Percentiles rank a stretch among this genome's conserved stretches.
These are phyloP conservation scores for Nestor notabilis DNA, from an alignment of 2,113 vertebrate species.

Conservation along the genomic window DNA sequence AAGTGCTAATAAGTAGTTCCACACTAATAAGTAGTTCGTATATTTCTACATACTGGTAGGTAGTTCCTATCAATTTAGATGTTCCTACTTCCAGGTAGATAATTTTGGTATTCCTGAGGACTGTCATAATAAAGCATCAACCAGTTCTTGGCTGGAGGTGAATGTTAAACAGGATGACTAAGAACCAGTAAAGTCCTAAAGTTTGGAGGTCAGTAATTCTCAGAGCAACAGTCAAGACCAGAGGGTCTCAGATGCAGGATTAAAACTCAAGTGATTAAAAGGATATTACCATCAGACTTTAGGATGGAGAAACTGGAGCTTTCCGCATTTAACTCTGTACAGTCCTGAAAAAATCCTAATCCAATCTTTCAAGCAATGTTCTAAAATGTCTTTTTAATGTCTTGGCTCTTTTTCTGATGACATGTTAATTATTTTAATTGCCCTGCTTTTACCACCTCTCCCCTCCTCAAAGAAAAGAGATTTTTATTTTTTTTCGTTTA, in stretches of 20 bases:
- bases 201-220: neutral
- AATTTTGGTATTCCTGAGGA: neutral
- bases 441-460: neutral
- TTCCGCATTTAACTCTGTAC: neutral
- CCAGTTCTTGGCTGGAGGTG: neutral
- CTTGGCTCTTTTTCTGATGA: neutral
- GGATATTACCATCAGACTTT: neutral
- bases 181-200: neutral
- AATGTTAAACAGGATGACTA: neutral
- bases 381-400: neutral
- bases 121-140: rapidly evolving
- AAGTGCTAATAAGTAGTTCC: neutral
- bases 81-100: neutral
- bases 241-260: neutral
- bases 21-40: rapidly evolving
- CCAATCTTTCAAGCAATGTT: neutral
- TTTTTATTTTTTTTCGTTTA: neutral
- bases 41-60: rapidly evolving
- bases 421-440: neutral
- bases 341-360: neutral
- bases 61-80: neutral
- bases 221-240: neutral
- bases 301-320: neutral
- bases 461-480: rapidly evolving
- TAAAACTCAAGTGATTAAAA: neutral